Conservation (phyloP, 2,797 vertebrate genomes). For the Gorsachius magnificus region DNA sequence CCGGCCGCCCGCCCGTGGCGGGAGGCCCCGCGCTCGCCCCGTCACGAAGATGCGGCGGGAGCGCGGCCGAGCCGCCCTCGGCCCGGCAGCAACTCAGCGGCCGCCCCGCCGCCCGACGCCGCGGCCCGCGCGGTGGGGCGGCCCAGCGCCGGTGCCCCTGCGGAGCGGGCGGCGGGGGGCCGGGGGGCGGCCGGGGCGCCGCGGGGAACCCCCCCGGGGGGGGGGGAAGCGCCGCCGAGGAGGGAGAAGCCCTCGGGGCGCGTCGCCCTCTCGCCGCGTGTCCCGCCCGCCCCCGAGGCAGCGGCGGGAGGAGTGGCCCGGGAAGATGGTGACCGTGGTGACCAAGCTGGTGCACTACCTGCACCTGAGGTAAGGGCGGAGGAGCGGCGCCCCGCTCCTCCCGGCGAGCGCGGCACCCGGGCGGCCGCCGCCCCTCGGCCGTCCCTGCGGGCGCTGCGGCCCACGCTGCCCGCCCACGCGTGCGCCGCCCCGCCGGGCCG, state of each 20-base stretch:
- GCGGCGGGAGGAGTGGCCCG: background rate
- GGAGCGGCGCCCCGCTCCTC: background rate
- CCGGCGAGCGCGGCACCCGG: too few species aligned
- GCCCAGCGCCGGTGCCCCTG: too few species aligned
- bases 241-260: background rate
- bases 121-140: too few species aligned
- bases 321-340: slow-evolving; percentile 71
- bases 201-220: background rate
- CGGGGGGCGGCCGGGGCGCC: background rate
- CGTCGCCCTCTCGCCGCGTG: background rate
- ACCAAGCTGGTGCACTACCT: slow-evolving; percentile 74
- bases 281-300: background rate
- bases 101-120: background rate
- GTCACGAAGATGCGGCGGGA: rapidly evolving
- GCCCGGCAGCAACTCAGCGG: too few species aligned
- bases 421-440: too few species aligned
- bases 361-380: slow-evolving; percentile 77
- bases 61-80: rapidly evolving
- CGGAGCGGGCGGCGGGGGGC: background rate
- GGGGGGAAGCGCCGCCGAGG: background rate
- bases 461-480: too few species aligned
- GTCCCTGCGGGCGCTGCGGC: background rate
- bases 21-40: too few species aligned
- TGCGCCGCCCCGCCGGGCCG: background rate
- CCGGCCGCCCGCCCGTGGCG: too few species aligned